These are phyloP conservation scores for Sphenodon punctatus DNA, from an alignment of 2,797 vertebrate genomes.

Conservation along the genomic window DNA sequence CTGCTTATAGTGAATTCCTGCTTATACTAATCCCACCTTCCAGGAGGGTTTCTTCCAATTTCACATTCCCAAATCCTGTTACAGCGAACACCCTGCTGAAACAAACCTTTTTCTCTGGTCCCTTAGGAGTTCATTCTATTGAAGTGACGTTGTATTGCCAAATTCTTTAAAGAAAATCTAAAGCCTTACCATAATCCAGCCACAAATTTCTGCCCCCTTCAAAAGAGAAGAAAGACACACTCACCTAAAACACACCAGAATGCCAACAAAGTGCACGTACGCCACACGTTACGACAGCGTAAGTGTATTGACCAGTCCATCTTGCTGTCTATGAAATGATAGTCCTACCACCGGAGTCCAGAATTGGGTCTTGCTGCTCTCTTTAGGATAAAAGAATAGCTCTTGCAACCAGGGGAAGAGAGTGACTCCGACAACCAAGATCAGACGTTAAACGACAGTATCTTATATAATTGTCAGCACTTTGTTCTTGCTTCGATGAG, in stretches of 20 bases:
- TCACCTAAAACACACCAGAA: constrained; percentile 35
- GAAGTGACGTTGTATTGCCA: no score
- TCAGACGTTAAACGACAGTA: constrained; percentile 28
- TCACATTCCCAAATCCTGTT: no score
- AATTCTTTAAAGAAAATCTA: not conserved
- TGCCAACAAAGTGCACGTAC: not conserved
- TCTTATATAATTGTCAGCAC: constrained; percentile 47
- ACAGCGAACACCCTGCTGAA: no score
- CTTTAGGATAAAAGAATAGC: not conserved
- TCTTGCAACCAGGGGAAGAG: not conserved
- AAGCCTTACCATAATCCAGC: not conserved
- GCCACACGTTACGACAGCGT: not conserved
- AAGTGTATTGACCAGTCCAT: constrained; percentile 57
- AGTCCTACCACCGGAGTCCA: not conserved
- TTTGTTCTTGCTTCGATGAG: not conserved
- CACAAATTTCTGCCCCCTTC: not conserved
- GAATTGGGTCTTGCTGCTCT: not conserved
- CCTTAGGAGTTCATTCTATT: no score
- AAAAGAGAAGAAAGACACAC: not conserved
- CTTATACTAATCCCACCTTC: no score
- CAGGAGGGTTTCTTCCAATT: no score
- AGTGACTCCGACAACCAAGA: constrained; percentile 7
- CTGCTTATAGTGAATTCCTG: no score
- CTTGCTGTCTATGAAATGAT: not conserved
- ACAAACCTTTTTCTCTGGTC: no score